These are phyloP conservation scores for Chaenogobius annularis DNA, from an alignment of 2,113 vertebrate species.

Conservation along the genomic window DNA sequence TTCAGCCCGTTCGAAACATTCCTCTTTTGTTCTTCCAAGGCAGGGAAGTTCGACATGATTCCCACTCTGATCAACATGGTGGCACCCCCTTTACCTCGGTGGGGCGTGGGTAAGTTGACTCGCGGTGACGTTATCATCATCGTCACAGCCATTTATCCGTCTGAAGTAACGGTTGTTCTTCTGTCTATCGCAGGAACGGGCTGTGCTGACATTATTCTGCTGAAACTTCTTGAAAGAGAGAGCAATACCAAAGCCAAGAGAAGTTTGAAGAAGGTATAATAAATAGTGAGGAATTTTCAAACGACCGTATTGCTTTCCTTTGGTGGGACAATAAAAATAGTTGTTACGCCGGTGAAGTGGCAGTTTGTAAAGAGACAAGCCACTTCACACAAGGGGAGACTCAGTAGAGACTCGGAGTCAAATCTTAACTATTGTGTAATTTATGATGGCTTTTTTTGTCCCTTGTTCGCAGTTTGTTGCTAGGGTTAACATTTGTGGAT, in stretches of 20 bases:
- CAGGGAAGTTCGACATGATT: constrained; percentile 91
- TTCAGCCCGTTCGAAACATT: too few relatives aligned
- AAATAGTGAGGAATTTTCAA: background rate
- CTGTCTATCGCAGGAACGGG: constrained; percentile 80
- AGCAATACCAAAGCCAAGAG: constrained; percentile 93
- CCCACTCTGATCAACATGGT: constrained; percentile 94
- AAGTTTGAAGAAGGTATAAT: constrained; percentile 93
- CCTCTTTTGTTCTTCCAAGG: constrained; percentile 64
- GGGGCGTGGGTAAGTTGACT: constrained; percentile 85
- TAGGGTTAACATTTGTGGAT: too few relatives aligned
- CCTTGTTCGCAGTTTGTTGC: too few relatives aligned
- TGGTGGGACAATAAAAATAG: too few relatives aligned
- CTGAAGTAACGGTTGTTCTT: background rate
- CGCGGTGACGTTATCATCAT: background rate
- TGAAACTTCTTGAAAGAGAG: constrained; percentile 92
- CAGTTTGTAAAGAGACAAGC: too few relatives aligned
- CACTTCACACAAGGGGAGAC: too few relatives aligned
- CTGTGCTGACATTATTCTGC: constrained; percentile 94
- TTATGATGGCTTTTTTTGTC: too few relatives aligned
- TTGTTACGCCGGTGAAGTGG: too few relatives aligned
- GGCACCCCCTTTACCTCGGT: constrained; percentile 93
- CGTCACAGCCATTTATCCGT: background rate
- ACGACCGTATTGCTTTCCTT: background rate
- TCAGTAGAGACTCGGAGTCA: too few relatives aligned
- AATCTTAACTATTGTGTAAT: too few relatives aligned